Conservation (phyloP, 35 echinoderm and acorn worm genomes). For the Patiria miniata region DNA sequence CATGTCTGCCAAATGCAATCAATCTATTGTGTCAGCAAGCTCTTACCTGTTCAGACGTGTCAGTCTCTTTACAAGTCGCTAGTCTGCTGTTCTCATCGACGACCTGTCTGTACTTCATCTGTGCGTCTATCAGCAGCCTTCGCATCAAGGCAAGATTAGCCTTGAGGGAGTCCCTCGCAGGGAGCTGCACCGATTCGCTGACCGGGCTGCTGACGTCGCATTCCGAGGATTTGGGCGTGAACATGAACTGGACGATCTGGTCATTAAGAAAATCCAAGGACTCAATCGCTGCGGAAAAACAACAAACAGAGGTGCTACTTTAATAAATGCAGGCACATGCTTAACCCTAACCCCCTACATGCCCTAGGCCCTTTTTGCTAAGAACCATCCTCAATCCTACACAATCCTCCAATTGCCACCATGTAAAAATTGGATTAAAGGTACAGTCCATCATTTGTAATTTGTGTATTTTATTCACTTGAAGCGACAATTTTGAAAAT, state of each 20-base stretch:
- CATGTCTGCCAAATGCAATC: too few species aligned
- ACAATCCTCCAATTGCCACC: too few species aligned
- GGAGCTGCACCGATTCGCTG: slow-evolving; percentile 22
- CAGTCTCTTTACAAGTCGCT: slow-evolving; percentile 28
- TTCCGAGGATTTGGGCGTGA: slow-evolving; percentile 85
- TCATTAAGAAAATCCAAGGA: slow-evolving; percentile 96
- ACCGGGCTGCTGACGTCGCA: slow-evolving; percentile 63
- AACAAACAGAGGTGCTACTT: neutral
- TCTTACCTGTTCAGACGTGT: slow-evolving; percentile 63
- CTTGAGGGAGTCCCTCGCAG: slow-evolving; percentile 87
- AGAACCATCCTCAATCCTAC: too few species aligned
- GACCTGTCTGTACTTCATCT: slow-evolving; percentile 88
- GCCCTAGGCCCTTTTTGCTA: too few species aligned
- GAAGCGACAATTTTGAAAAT: too few species aligned
- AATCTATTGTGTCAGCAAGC: neutral
- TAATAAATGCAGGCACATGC: too few species aligned
- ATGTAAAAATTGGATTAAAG: too few species aligned
- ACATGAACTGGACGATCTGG: slow-evolving; percentile 97
- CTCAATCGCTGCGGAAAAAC: slow-evolving; percentile 84
- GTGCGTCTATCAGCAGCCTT: slow-evolving; percentile 89
- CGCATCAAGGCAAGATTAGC: slow-evolving; percentile 92
- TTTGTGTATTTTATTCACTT: too few species aligned
- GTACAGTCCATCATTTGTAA: too few species aligned
- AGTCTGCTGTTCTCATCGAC: slow-evolving; percentile 90
- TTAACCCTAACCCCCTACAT: too few species aligned